Percentiles rank a stretch among this genome's conserved stretches.
Evolutionary conservation across 2,113 vertebrate genomes (phyloP).

Genomic region (Epinephelus cyanopodus): DNA sequence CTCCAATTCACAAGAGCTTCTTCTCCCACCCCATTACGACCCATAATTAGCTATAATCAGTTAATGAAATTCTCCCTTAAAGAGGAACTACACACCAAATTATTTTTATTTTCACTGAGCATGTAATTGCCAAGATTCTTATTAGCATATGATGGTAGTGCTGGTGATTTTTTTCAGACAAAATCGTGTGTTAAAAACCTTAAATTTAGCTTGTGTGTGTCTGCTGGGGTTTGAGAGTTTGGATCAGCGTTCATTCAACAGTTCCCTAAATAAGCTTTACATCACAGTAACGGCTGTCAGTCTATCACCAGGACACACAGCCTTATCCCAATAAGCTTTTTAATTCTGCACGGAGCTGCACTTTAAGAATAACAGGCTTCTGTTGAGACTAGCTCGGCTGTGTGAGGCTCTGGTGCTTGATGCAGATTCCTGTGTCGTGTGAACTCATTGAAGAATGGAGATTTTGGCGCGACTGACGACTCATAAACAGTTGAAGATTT

Average conservation of each 20-base stretch:
- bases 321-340: not conserved
- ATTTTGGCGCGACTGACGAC: slow-evolving; percentile 21
- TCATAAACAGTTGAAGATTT: slow-evolving; percentile 19
- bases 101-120: not conserved
- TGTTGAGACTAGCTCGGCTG: slow-evolving; percentile 28
- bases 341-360: not conserved
- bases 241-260: not conserved
- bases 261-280: slow-evolving; percentile 5
- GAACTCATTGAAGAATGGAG: not conserved
- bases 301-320: not conserved
- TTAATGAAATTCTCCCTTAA: slow-evolving; percentile 35
- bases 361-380: slow-evolving; percentile 27
- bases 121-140: not conserved
- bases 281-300: not conserved
- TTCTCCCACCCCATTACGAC: slow-evolving; percentile 18
- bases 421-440: slow-evolving; percentile 16
- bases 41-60: slow-evolving; percentile 42
- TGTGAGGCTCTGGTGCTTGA: not conserved
- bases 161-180: not conserved
- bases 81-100: not conserved
- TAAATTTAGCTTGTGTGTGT: not conserved
- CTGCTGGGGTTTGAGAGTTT: not conserved
- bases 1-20: not conserved
- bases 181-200: not conserved
- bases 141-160: not conserved